Evolutionary conservation across 2,888 invertebrate genomes (phyloP).

Genomic region (Mimachlamys varia): DNA sequence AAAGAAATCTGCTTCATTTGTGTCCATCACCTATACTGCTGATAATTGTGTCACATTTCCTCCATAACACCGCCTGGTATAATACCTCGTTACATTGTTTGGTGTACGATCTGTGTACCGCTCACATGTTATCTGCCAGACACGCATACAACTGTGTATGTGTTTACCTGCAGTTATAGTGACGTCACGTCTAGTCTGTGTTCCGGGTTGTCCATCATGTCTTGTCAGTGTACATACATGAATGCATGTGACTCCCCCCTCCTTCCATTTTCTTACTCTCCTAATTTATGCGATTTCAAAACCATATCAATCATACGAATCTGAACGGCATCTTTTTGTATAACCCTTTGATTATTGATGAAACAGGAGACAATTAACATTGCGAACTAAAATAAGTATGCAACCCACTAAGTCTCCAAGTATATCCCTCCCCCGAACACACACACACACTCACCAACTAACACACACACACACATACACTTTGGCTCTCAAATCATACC

Average conservation of each 20-base stretch:
- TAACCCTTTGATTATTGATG: too few species aligned
- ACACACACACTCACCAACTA: too few species aligned
- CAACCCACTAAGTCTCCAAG: too few species aligned
- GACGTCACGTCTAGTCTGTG: background rate
- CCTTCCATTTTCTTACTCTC: background rate
- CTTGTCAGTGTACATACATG: background rate
- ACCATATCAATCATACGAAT: background rate
- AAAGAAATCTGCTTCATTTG: too few species aligned
- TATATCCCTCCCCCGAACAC: too few species aligned
- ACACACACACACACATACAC: too few species aligned
- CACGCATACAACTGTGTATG: background rate
- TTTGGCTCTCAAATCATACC: background rate
- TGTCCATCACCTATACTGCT: too few species aligned
- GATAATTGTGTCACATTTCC: too few species aligned
- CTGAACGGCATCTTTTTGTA: too few species aligned
- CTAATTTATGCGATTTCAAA: background rate
- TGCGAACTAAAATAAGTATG: too few species aligned
- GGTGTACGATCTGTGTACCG: background rate
- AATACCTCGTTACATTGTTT: background rate
- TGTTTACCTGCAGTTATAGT: background rate
- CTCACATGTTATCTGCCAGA: background rate
- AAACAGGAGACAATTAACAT: too few species aligned
- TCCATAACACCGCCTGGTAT: too few species aligned
- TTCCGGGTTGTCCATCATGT: conserved; percentile 10
- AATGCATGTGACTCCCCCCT: background rate